Evolutionary conservation across 1,140 invertebrate genomes (phyloP), one percentile per base, ranked within the genome.

Genomic region (Rhyacophila brunnea): DNA sequence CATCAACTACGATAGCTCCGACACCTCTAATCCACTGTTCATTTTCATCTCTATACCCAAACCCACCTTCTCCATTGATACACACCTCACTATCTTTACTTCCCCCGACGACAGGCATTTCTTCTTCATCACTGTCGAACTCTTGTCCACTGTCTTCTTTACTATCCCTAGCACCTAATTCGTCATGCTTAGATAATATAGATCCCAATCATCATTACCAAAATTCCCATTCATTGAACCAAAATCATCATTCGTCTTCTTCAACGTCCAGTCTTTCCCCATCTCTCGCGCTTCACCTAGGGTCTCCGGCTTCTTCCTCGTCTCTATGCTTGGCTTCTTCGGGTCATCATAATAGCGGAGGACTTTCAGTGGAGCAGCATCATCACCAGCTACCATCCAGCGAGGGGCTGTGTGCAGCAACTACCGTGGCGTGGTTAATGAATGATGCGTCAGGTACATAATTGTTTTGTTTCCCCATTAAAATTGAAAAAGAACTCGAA

Each of bases 311-410:
- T 35, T 34, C n/a, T 7, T 7, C 46, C 10, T 46, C 43, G 6
- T 20, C 48, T 3, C 51, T 43, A 28, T 28, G 23, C 11, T 17
- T 40, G 13, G 35, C 44, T 6, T 42, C 36, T 18, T 23, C 47
- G 38, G 57, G 23, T 28, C 23, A 28, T 9, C 23, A 28, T 28
- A 28, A 28, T 43, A 44, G 57, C 49, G 48, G 42, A 34, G 32
- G 49, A 10, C 40, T 43, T 28, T 32, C 48, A 10, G 23, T 28
- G 23, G 23, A 28, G 23, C 23, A 28, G 9, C 23, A 28, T 28
- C 23, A 28, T 28, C 23, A 28, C 68, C 60, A 68, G 65, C 42
- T 69, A 67, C 35, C 71, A 68, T 28, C 71, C 66, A 42, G 63
- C 66, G 32, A 67, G 58, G 19, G 65, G 55, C 15, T 64, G 67